Evolutionary conservation across 2,113 vertebrate species (phyloP).

Genomic region (Campylomormyrus numenius): DNA sequence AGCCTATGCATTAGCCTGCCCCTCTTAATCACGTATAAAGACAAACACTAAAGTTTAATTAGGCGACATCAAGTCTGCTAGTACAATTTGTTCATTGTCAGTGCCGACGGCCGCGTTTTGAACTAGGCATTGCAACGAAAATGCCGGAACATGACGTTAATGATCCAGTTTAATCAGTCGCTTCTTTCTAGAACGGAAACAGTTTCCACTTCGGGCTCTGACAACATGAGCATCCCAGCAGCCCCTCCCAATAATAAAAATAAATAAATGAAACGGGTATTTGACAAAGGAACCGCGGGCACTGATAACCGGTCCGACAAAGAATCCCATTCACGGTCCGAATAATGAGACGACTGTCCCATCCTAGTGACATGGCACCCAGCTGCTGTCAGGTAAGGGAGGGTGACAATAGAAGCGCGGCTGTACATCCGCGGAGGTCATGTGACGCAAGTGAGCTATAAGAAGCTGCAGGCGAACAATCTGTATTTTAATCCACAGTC

Average conservation of each 20-base stretch:
- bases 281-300: slow-evolving; percentile 11
- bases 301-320: slow-evolving; percentile 11
- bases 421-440: neutral
- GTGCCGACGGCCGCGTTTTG: neutral
- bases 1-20: neutral
- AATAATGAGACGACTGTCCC: slow-evolving; percentile 17
- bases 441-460: slow-evolving; percentile 10
- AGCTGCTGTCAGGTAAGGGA: slow-evolving; percentile 18
- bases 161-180: neutral
- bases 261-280: neutral
- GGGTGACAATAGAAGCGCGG: slow-evolving; percentile 9
- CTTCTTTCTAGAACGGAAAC: slow-evolving; percentile 15
- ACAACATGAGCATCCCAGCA: neutral
- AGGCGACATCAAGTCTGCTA: slow-evolving; percentile 1
- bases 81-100: slow-evolving; percentile 5
- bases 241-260: neutral
- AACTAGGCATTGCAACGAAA: neutral
- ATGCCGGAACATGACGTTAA: neutral
- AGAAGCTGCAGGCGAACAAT: neutral
- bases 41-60: neutral
- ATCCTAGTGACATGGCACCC: neutral
- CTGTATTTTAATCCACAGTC: neutral
- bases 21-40: neutral
- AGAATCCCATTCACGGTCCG: neutral
- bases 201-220: neutral